phyloP scores from a whole-genome alignment of 2,888 invertebrate genomes.

The Drosophila nigricruria region DNA sequence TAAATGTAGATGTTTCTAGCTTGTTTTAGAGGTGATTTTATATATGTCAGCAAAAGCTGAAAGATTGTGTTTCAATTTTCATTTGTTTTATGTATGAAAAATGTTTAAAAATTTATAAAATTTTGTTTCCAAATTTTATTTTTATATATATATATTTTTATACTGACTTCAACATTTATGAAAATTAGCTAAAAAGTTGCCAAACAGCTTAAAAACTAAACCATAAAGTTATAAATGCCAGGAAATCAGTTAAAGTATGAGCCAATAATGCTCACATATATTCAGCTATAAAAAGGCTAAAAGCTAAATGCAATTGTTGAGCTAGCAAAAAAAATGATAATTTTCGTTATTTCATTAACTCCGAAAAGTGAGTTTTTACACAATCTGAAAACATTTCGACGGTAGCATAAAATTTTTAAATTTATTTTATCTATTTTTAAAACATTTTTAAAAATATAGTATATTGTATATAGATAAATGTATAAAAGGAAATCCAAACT shows the following conservation, averaged over 20 bases:
- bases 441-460: not conserved
- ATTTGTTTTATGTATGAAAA: not conserved
- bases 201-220: not conserved
- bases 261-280: not conserved
- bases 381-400: not conserved
- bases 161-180: not conserved
- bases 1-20: not conserved
- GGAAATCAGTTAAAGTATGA: not conserved
- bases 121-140: not conserved
- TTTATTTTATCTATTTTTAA: constrained; percentile 10
- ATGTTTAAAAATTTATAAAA: not conserved
- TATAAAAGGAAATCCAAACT: constrained; percentile 18
- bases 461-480: constrained; percentile 40
- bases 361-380: not conserved
- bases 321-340: not conserved
- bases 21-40: not conserved
- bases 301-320: not conserved
- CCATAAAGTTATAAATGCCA: not conserved
- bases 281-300: not conserved
- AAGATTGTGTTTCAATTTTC: not conserved
- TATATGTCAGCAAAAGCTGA: not conserved
- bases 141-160: too few relatives aligned
- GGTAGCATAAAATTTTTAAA: not conserved
- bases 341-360: not conserved
- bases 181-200: not conserved